Conservation (phyloP, 2,888 invertebrate species). For the Plebejus melissa region DNA sequence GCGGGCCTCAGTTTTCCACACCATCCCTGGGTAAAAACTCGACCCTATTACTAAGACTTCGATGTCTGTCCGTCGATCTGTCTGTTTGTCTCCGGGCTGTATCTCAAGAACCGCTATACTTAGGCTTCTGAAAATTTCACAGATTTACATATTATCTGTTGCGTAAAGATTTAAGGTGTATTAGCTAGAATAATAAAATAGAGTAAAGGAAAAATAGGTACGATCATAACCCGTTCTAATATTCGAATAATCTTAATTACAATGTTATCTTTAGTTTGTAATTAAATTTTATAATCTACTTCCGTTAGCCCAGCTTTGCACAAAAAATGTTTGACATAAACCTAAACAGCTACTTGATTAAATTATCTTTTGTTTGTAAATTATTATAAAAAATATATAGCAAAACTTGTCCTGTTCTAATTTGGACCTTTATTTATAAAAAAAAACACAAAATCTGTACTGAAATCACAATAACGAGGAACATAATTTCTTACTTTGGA, state of each 20-base stretch:
- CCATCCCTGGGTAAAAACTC: too few relatives aligned
- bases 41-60: too few relatives aligned
- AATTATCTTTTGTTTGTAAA: not conserved
- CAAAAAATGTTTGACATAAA: not conserved
- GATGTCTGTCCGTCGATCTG: too few relatives aligned
- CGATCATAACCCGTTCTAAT: not conserved
- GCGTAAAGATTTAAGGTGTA: not conserved
- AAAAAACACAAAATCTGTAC: too few relatives aligned
- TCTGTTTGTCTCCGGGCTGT: too few relatives aligned
- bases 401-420: not conserved
- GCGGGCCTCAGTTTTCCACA: too few relatives aligned
- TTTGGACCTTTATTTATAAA: not conserved
- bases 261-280: conserved; percentile 3
- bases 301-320: not conserved
- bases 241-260: conserved; percentile 11
- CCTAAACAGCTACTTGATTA: not conserved
- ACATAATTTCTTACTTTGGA: too few relatives aligned
- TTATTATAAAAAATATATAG: not conserved
- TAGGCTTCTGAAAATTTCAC: too few relatives aligned
- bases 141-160: too few relatives aligned
- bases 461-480: too few relatives aligned
- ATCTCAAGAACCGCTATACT: too few relatives aligned
- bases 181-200: not conserved
- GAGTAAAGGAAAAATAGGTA: not conserved
- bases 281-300: not conserved